Conservation (phyloP, 2,113 vertebrate species). For the human (Homo sapiens) region GRCh38 chr3:143754501-143755000, state of each 20-base stretch:
- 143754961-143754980: background rate
- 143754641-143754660: background rate
- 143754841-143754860: background rate
- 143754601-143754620: constrained; percentile 9
- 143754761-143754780: constrained; percentile 18
- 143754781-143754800: background rate
- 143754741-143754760: constrained; percentile 16
- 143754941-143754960: background rate
- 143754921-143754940: background rate
- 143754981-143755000: constrained; percentile 39
- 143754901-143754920: background rate
- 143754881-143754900: background rate
- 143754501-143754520: constrained; percentile 57
- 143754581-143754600: constrained; percentile 42
- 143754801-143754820: background rate
- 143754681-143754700: background rate
- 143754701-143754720: constrained; percentile 47
- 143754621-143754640: background rate
- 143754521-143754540: constrained; percentile 50
- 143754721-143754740: background rate
- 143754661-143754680: background rate
- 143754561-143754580: background rate
- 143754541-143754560: constrained; percentile 23
- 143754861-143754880: background rate
- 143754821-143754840: background rate